Evolutionary conservation across 2,797 vertebrate species (phyloP).

Genomic region (Sarcoramphus papa): DNA sequence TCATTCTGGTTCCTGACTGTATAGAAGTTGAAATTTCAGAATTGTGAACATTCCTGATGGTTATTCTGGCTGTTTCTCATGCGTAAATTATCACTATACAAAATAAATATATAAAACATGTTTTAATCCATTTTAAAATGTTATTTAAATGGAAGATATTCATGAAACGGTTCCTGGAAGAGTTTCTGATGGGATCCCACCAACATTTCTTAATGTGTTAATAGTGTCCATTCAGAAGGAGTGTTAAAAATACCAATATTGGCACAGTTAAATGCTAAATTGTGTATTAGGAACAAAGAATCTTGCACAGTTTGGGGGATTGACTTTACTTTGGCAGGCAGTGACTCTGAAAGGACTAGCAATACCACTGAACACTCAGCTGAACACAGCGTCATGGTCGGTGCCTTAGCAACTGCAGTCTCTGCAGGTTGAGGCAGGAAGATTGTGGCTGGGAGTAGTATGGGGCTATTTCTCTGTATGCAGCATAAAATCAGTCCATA

Average conservation of each 20-base stretch:
- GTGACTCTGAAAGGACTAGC: not conserved
- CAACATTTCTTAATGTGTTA: not conserved
- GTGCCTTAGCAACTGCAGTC: not conserved
- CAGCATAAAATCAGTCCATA: not conserved
- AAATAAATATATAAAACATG: not conserved
- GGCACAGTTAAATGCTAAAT: not conserved
- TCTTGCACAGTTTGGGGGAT: not conserved
- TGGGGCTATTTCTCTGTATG: accelerated
- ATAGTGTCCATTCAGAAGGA: not conserved
- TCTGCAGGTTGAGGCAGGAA: not conserved
- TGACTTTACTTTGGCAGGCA: not conserved
- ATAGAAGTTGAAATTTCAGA: not conserved
- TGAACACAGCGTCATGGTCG: accelerated
- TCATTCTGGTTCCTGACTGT: not conserved
- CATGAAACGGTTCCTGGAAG: not conserved
- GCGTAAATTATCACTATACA: not conserved
- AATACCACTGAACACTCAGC: accelerated
- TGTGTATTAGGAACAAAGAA: not conserved
- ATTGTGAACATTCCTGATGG: not conserved
- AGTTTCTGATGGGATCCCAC: not conserved
- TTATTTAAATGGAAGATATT: not conserved
- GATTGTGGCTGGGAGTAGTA: not conserved
- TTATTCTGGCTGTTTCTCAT: not conserved
- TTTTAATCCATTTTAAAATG: not conserved
- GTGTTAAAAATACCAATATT: not conserved